Conservation (phyloP, 2,888 invertebrate species). For the Sarcophaga caerulescens region DNA sequence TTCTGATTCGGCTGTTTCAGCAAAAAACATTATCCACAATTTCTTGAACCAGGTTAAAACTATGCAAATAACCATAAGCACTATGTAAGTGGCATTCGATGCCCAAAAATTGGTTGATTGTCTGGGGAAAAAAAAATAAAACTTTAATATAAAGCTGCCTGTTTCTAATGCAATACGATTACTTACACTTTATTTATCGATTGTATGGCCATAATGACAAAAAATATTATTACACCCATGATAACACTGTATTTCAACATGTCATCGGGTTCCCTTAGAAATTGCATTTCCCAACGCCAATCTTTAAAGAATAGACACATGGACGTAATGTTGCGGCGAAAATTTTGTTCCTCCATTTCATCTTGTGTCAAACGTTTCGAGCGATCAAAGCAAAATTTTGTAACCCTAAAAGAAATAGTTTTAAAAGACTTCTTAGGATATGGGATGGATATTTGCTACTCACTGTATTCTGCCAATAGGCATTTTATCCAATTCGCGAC, state of each 20-base stretch:
- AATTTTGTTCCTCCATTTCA: slow-evolving; percentile 79
- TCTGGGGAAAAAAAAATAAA: slow-evolving; percentile 13
- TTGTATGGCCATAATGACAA: slow-evolving; percentile 85
- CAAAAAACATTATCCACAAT: slow-evolving; percentile 83
- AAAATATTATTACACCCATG: slow-evolving; percentile 83
- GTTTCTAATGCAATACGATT: background rate
- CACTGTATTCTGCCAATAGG: slow-evolving; percentile 90
- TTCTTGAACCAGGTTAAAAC: slow-evolving; percentile 90
- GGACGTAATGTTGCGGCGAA: slow-evolving; percentile 81
- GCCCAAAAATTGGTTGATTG: slow-evolving; percentile 80
- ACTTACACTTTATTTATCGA: slow-evolving; percentile 82
- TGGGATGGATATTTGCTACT: slow-evolving; percentile 73
- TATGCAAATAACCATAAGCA: slow-evolving; percentile 84
- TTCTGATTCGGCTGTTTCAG: slow-evolving; percentile 72
- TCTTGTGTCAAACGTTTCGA: slow-evolving; percentile 78
- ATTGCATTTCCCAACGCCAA: slow-evolving; percentile 86
- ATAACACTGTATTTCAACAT: slow-evolving; percentile 91
- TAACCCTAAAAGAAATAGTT: slow-evolving; percentile 71
- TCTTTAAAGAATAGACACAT: slow-evolving; percentile 85
- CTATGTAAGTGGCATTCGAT: slow-evolving; percentile 80
- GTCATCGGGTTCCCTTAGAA: slow-evolving; percentile 89
- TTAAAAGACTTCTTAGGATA: background rate
- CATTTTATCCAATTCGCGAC: slow-evolving; percentile 90
- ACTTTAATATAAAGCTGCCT: too few relatives aligned
- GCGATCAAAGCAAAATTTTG: slow-evolving; percentile 76